Evolutionary conservation across 2,113 vertebrate species (phyloP).

Genomic region (Alethe castanea): DNA sequence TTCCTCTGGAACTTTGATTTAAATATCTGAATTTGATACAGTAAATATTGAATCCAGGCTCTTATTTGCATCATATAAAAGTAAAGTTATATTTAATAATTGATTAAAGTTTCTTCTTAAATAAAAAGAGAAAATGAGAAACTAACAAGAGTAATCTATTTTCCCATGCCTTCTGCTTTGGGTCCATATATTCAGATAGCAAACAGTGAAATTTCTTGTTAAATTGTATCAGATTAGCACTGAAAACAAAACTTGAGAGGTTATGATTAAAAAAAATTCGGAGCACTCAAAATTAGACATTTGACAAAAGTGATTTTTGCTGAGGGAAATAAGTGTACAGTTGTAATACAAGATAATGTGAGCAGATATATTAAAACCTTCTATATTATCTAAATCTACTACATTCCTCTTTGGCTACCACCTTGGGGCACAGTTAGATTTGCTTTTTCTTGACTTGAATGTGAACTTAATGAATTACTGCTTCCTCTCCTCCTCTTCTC

Average conservation of each 20-base stretch:
- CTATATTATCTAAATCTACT: background rate
- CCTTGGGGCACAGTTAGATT: background rate
- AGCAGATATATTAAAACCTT: background rate
- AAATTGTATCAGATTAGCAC: background rate
- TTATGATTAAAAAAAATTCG: background rate
- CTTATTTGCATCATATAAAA: background rate
- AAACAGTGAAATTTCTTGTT: background rate
- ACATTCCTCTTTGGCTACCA: background rate
- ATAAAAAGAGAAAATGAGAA: background rate
- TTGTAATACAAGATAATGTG: background rate
- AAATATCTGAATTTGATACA: constrained; percentile 14
- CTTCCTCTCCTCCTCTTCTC: background rate
- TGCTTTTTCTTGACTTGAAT: background rate
- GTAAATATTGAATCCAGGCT: background rate
- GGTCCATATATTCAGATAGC: background rate
- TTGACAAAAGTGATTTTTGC: background rate
- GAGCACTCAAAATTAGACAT: background rate
- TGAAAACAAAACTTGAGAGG: background rate
- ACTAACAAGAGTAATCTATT: background rate
- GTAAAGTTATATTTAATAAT: background rate
- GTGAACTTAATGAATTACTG: background rate
- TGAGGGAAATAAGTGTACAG: background rate
- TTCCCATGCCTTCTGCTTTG: background rate
- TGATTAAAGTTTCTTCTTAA: background rate
- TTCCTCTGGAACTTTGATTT: background rate